These are phyloP conservation scores for Anoplius nigerrimus DNA, from an alignment of 2,888 invertebrate genomes.

Conservation along the genomic window DNA sequence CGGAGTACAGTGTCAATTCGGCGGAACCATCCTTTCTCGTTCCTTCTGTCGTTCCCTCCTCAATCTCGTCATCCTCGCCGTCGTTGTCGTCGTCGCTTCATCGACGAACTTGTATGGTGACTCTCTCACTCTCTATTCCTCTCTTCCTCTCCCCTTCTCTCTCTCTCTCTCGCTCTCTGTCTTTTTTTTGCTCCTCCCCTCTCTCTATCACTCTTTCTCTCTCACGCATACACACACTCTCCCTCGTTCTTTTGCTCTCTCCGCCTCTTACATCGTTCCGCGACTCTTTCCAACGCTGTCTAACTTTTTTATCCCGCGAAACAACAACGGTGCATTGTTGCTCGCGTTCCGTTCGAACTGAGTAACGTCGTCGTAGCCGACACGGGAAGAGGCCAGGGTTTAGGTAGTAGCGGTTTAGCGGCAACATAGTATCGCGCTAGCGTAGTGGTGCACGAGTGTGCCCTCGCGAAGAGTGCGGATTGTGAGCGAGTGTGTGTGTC, in stretches of 20 bases:
- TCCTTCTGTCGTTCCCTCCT: slow-evolving; percentile 17
- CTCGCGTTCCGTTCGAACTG: neutral
- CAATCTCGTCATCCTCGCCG: neutral
- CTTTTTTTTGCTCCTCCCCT: neutral
- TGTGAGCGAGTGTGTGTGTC: neutral
- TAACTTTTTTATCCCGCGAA: neutral
- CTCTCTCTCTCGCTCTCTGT: slow-evolving; percentile 9
- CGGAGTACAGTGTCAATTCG: slow-evolving; percentile 18
- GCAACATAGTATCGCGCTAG: too few relatives aligned
- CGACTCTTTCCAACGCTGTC: neutral
- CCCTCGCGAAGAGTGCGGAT: neutral
- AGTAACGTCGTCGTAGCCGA: too few relatives aligned
- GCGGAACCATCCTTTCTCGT: slow-evolving; percentile 10
- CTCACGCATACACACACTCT: neutral
- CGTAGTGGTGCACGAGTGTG: neutral
- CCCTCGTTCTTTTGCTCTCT: neutral
- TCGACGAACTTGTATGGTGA: neutral
- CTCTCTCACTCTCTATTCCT: slow-evolving; percentile 12
- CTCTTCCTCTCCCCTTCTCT: neutral
- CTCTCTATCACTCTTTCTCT: neutral
- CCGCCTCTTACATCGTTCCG: slow-evolving; percentile 7
- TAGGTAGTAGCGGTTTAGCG: too few relatives aligned
- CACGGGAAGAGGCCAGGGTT: too few relatives aligned
- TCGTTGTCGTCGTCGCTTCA: slow-evolving; percentile 34
- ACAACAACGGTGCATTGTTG: neutral